phyloP scores from a whole-genome alignment of 2,888 invertebrate genomes.

The Sphaerophoria taeniata region DNA sequence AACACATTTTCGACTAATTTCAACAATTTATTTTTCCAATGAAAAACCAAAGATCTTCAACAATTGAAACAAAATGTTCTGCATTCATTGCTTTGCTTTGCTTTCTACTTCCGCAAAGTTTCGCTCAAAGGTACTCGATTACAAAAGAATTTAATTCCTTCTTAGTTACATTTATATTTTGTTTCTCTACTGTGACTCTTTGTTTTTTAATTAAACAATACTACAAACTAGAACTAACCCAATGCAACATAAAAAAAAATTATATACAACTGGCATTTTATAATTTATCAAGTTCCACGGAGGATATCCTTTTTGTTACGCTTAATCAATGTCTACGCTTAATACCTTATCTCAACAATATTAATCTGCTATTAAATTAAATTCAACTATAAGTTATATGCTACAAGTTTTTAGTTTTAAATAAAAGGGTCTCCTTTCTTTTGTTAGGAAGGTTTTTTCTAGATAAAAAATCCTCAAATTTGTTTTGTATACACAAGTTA shows the following conservation, averaged over 20 bases:
- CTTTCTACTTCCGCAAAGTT: constrained; percentile 14
- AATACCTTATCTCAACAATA: constrained; percentile 19
- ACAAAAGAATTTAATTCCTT: constrained; percentile 58
- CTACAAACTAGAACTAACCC: constrained; percentile 30
- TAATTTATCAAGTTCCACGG: constrained; percentile 14
- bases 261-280: constrained; percentile 49
- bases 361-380: constrained; percentile 9
- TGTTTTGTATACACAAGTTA: constrained; percentile 15
- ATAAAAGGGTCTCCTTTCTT: too few relatives aligned
- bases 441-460: not conserved
- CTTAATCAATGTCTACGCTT: constrained; percentile 46
- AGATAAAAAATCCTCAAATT: constrained; percentile 18
- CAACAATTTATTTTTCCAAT: constrained; percentile 53
- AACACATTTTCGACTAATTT: constrained; percentile 17
- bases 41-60: constrained; percentile 34
- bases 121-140: constrained; percentile 63
- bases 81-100: not conserved
- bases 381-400: too few relatives aligned
- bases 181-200: not conserved
- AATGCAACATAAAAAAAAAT: constrained; percentile 1
- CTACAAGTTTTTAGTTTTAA: too few relatives aligned
- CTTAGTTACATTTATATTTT: not conserved
- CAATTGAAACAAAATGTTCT: constrained; percentile 39
- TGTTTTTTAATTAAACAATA: constrained; percentile 46
- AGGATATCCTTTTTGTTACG: constrained; percentile 43